These are phyloP conservation scores for Drosophila lacertosa DNA, from an alignment of 1,140 invertebrate species.

Conservation along the genomic window DNA sequence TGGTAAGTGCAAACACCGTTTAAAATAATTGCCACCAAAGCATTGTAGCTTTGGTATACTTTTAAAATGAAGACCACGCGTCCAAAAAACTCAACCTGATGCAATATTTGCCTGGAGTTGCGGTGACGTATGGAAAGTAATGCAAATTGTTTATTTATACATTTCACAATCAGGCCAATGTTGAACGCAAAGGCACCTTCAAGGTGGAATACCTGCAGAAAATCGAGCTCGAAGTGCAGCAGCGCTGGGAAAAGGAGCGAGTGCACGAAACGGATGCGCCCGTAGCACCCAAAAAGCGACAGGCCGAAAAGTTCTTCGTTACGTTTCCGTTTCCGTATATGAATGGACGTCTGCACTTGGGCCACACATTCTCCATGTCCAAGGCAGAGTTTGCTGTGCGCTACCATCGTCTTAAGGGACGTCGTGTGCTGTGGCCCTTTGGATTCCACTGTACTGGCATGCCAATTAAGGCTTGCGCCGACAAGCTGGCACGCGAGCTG, in stretches of 20 bases:
- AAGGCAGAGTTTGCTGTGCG: constrained; percentile 99
- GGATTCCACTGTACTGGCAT: constrained; percentile 99
- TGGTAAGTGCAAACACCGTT: constrained; percentile 47
- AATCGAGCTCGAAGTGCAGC: constrained; percentile 94
- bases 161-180: constrained; percentile 56
- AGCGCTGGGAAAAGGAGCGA: constrained; percentile 91
- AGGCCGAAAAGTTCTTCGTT: constrained; percentile 94
- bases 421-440: constrained; percentile 97
- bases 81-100: constrained; percentile 14
- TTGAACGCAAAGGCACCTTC: constrained; percentile 95
- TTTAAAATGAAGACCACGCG: neutral
- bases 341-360: constrained; percentile 99
- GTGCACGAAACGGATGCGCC: constrained; percentile 93
- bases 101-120: constrained; percentile 27
- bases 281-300: constrained; percentile 84
- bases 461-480: constrained; percentile 98
- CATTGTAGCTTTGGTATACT: neutral
- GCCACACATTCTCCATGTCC: constrained; percentile 98
- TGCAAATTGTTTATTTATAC: constrained; percentile 8
- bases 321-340: constrained; percentile 99
- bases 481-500: constrained; percentile 98
- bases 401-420: constrained; percentile 95
- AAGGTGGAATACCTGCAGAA: constrained; percentile 95
- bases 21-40: neutral
- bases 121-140: neutral